Base-by-base conservation (phyloP, 1,140 invertebrate species). In the Dendrolimus kikuchii region DNA sequence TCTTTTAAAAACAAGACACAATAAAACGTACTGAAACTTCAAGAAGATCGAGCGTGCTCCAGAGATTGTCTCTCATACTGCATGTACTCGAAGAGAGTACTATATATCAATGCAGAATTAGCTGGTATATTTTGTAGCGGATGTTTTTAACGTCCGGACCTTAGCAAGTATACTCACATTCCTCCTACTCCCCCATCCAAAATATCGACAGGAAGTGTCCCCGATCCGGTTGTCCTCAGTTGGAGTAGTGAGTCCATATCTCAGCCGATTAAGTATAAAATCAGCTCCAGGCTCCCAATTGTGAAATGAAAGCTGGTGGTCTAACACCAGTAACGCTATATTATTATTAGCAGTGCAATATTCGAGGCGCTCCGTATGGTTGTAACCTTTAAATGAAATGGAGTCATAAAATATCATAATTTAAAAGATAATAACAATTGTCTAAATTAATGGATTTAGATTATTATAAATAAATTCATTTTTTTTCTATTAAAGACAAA, bases 101-200 rank as follows among this genome's bases (percentile, higher is more conserved):
- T 23, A 23, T 23, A 23, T 23, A 23, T 23, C 23, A 23, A 23
- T 23, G 23, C 23, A 23, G 1, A 23, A 2, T 23, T 23, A 23
- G 23, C 1, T 23, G 23, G 23, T 1, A 23, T 23, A 23, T 23
- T 23, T 23, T 23, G 23, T 23, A 23, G 23, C 23, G 23, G 23
- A 23, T 23, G 23, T 23, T 23, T 23, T 23, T 23, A 23, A 1
- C 23, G 1, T 23, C 23, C 1, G 23, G 23, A 23, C 23, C 23
- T 23, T 23, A 23, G 23, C 1, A 2, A 3, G 23, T 40, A 41
- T 40, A 64, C 74, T 66, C 61, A 83, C 80, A 60, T 83, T 81
- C 48, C 80, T 60, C 39, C 80, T 74, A 23, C 80, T 83, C 5
- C 80, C 80, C 72, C 75, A 83, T 10, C 80, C 80, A 43, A 64